Percentiles rank a stretch among this genome's conserved stretches.
Conservation (phyloP, 2,888 invertebrate species). For the Gryllus longicercus region DNA sequence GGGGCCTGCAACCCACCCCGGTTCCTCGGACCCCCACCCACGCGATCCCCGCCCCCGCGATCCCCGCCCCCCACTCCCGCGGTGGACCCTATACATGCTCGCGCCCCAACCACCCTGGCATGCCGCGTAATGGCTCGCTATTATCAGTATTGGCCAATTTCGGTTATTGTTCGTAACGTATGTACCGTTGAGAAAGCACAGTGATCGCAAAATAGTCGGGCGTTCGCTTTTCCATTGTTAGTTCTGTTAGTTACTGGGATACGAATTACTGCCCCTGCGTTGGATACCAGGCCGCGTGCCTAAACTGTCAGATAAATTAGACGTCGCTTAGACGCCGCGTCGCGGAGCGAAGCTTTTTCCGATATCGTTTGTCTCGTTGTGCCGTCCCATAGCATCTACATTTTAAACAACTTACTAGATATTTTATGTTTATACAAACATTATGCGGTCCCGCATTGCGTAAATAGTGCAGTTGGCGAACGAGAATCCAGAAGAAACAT, state of each 20-base stretch:
- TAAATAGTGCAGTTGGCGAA: no score
- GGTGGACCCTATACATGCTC: no score
- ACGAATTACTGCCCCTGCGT: no score
- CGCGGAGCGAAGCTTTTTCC: not conserved
- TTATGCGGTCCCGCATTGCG: no score
- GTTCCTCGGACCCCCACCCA: no score
- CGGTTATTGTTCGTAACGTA: not conserved
- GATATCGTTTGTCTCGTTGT: not conserved
- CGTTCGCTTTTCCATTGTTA: not conserved
- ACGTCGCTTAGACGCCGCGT: not conserved
- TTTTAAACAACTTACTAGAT: not conserved
- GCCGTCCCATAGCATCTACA: not conserved
- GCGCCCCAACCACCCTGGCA: not conserved
- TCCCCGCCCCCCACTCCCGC: no score
- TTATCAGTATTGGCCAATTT: conserved; percentile 3
- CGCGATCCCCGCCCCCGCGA: no score
- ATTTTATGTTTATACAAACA: not conserved
- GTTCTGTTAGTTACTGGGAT: not conserved
- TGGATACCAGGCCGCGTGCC: not conserved
- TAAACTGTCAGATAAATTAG: conserved; percentile 1
- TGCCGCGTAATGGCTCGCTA: not conserved
- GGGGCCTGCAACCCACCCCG: no score
- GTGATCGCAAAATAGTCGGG: not conserved
- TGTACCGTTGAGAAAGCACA: conserved; percentile 5
- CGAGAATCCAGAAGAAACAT: no score